phyloP scores from a whole-genome alignment of 2,113 vertebrate genomes.

The Turnix velox region DNA sequence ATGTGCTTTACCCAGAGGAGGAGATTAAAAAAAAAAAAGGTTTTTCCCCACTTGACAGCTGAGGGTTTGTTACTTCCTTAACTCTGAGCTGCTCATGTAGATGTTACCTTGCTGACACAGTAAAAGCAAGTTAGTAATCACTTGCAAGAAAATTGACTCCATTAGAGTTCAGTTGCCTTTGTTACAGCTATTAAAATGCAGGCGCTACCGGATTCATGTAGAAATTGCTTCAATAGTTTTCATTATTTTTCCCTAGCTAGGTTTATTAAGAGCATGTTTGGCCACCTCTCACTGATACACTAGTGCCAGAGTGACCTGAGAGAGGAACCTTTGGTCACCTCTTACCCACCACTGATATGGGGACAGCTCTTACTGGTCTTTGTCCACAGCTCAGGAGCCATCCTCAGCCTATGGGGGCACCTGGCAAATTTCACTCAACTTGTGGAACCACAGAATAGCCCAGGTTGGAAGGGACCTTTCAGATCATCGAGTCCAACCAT shows the following conservation, averaged over 20 bases:
- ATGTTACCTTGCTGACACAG: not conserved
- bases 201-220: not conserved
- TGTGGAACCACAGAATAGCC: too few species aligned
- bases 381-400: not conserved
- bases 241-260: not conserved
- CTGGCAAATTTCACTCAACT: not conserved
- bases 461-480: too few species aligned
- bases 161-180: conserved; percentile 10
- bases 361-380: not conserved
- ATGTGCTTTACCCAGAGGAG: not conserved
- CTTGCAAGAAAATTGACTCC: not conserved
- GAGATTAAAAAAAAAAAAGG: too few species aligned
- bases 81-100: not conserved
- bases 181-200: not conserved
- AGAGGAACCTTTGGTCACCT: not conserved
- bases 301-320: rapidly evolving
- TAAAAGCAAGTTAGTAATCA: conserved; percentile 18
- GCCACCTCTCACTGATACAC: not conserved
- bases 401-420: not conserved
- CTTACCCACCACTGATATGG: rapidly evolving
- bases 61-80: not conserved
- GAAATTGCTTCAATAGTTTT: not conserved
- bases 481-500: too few species aligned
- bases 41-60: not conserved
- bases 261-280: not conserved